These are phyloP conservation scores for Rotaria sp. DNA, from an alignment of 2,888 invertebrate genomes.

Conservation along the genomic window DNA sequence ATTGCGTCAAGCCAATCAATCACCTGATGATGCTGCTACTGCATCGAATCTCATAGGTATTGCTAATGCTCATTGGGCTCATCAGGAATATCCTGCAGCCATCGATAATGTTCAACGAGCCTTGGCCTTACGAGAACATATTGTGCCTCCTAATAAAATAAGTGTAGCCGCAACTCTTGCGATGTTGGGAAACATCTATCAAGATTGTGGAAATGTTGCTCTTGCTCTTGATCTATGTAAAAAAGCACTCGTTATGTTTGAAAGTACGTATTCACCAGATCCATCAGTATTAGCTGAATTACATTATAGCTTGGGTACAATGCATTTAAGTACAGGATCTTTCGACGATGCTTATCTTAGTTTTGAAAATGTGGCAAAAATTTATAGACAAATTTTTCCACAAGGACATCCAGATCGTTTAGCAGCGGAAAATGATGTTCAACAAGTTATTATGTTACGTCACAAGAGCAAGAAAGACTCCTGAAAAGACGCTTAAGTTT, in stretches of 20 bases:
- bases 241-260: neutral
- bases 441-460: neutral
- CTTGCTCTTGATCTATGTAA: neutral
- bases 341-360: neutral
- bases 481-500: no score
- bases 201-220: neutral
- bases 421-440: neutral
- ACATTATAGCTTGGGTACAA: neutral
- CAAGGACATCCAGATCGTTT: neutral
- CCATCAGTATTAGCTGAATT: neutral
- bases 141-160: neutral
- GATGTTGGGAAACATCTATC: neutral
- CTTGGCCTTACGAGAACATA: neutral
- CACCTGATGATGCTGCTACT: neutral
- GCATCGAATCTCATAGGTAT: neutral
- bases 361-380: neutral
- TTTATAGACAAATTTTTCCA: neutral
- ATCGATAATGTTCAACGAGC: neutral
- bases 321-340: neutral
- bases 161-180: neutral
- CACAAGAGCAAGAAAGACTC: no score
- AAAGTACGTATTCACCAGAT: neutral
- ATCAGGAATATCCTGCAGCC: neutral
- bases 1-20: neutral
- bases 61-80: neutral